A percentile compares a stretch with the other conserved stretches of the same genome.
Conservation (phyloP, 2,888 invertebrate genomes). For the Mellilla xanthometata region DNA sequence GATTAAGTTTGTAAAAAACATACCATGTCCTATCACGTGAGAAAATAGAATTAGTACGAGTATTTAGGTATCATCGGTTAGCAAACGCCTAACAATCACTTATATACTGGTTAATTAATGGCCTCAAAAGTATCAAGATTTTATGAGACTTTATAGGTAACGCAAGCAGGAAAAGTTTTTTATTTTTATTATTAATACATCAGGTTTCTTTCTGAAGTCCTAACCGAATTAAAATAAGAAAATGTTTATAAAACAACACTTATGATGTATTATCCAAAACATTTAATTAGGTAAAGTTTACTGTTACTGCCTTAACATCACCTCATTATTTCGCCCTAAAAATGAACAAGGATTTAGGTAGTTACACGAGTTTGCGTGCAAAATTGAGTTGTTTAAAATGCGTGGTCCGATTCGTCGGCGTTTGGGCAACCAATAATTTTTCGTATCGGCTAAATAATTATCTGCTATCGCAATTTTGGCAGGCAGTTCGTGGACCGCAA, state of each 20-base stretch:
- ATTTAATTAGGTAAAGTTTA: slow-evolving; percentile 1
- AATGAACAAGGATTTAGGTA: slow-evolving; percentile 17
- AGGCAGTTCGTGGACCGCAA: slow-evolving; percentile 62
- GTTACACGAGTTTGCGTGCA: slow-evolving; percentile 33
- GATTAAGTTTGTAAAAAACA: no score
- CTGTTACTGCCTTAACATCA: slow-evolving; percentile 18
- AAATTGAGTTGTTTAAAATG: slow-evolving; percentile 72
- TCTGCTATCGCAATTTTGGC: slow-evolving; percentile 70
- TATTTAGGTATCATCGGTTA: no score
- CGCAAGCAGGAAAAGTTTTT: background rate
- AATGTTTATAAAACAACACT: no score
- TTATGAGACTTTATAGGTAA: background rate
- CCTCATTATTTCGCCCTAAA: slow-evolving; percentile 16
- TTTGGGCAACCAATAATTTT: slow-evolving; percentile 67
- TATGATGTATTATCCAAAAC: no score
- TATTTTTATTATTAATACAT: background rate
- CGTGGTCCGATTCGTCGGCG: slow-evolving; percentile 53
- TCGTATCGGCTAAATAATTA: slow-evolving; percentile 75
- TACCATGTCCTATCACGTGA: no score
- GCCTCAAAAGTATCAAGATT: slow-evolving; percentile 1
- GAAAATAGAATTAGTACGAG: no score
- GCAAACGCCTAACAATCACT: background rate
- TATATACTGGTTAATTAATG: slow-evolving; percentile 1
- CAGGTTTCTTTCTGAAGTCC: no score
- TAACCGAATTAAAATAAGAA: no score